Evolutionary conservation across 2,888 invertebrate genomes (phyloP).

Genomic region (Schizotus pectinicornis): DNA sequence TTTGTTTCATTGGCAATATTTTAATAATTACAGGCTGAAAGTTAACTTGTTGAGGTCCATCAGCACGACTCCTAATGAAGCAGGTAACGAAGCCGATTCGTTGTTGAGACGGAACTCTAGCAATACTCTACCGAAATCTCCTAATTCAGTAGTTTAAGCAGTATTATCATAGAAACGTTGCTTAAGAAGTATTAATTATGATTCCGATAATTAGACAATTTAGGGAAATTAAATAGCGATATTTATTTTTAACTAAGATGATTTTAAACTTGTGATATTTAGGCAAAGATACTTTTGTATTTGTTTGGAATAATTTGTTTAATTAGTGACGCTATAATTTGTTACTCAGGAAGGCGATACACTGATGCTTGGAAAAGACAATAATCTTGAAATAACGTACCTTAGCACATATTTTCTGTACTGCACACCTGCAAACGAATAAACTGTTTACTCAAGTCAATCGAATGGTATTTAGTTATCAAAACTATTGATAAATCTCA

Average conservation of each 20-base stretch:
- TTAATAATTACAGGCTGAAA: constrained; percentile 42
- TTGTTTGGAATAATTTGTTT: too few species aligned
- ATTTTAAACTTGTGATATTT: neutral
- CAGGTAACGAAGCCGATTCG: constrained; percentile 8
- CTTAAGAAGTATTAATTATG: neutral
- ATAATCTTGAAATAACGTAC: too few species aligned
- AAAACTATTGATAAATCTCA: too few species aligned
- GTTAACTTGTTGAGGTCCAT: constrained; percentile 42
- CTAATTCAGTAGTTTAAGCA: constrained; percentile 11
- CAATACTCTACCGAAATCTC: constrained; percentile 3
- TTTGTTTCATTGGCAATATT: neutral
- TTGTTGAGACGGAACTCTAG: constrained; percentile 3
- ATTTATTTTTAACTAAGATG: neutral
- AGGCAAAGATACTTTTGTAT: neutral
- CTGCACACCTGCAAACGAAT: too few species aligned
- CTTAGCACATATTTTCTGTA: too few species aligned
- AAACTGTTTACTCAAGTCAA: too few species aligned
- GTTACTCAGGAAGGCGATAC: too few species aligned
- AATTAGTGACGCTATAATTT: too few species aligned
- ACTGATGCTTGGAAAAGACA: too few species aligned
- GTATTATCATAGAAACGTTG: constrained; percentile 7
- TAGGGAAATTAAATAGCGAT: constrained; percentile 7
- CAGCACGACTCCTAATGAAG: constrained; percentile 22
- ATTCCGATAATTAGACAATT: neutral
- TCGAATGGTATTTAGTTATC: too few species aligned